Base-by-base conservation (phyloP, 1,140 invertebrate species). In the Pseudomyrmex gracilis region DNA sequence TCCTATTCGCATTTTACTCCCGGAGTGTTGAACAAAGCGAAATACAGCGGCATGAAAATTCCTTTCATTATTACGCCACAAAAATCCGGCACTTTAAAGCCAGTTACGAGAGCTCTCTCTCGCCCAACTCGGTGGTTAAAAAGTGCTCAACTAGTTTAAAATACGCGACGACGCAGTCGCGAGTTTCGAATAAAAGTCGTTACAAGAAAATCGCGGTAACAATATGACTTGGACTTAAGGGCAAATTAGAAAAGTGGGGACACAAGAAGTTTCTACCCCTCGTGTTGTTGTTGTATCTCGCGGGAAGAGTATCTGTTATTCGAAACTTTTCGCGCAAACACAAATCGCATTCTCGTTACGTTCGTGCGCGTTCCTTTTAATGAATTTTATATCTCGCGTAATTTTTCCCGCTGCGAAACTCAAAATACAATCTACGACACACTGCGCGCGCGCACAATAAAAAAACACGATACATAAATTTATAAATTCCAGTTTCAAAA, bases 61-160 rank as follows among this genome's bases (percentile, higher is more conserved):
- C 53, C 66, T 80, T 80, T 80, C 53, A 71, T 80, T 71, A 80
- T 80, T 80, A 80, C 20, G n/a, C 64, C 66, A 70, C 53, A 80
- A 80, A 80, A 80, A 80, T 80, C 76, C 53, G 43, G 12, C 45
- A 71, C 53, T 80, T 80, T 80, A 71, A 71, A 71, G 66, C 76
- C 45, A 70, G 66, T 80, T 80, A 58, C 76, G 43, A 78, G 22
- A 80, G 66, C 43, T 60, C 53, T 49, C 76, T 17, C 55, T 66
- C 34, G 34, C 34, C 51, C 58, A 80, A 80, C 66, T 58, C 43
- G 76, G 66, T 80, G 67, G 66, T 80, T 80, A 80, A 80, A 80
- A 80, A 80, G 66, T 70, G 53, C 43, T 80, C 76, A 71, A 80
- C 53, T 64, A 66, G 60, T 64, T 80, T 80, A 71, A 80, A 71